Evolutionary conservation across 1,140 invertebrate species (phyloP).

Genomic region (Lepidurus apus): DNA sequence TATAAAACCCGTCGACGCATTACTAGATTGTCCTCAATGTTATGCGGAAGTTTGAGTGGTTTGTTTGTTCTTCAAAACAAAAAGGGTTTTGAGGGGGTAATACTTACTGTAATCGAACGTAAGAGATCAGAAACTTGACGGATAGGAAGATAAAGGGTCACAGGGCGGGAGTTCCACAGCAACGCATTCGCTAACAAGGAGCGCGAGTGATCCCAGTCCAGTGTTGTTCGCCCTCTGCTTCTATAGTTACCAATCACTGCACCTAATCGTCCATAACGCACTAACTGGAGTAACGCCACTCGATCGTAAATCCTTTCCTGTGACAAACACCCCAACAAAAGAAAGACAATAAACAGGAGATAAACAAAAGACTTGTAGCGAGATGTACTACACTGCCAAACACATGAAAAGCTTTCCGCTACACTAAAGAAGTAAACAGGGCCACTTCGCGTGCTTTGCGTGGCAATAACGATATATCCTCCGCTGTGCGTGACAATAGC

Average conservation of each 20-base stretch:
- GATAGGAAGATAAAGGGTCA: neutral
- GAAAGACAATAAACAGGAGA: neutral
- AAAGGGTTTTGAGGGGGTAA: neutral
- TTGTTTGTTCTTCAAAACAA: neutral
- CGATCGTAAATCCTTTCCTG: constrained; percentile 4
- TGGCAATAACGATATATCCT: no score
- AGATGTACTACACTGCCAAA: no score
- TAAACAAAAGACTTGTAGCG: neutral
- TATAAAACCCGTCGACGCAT: neutral
- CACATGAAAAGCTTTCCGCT: no score
- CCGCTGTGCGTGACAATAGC: no score
- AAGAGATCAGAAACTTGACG: constrained; percentile 5
- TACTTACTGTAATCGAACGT: neutral
- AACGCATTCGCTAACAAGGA: constrained; percentile 18
- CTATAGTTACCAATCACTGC: neutral
- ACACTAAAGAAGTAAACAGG: no score
- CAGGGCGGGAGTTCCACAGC: neutral
- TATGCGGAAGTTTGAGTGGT: neutral
- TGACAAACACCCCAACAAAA: neutral
- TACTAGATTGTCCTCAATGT: neutral
- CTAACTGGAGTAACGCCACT: neutral
- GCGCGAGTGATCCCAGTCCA: neutral
- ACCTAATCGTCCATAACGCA: constrained; percentile 19
- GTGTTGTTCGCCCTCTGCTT: neutral
- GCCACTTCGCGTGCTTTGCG: no score